phyloP scores from a whole-genome alignment of 2,888 invertebrate genomes.

The Apocheima hispidaria region DNA sequence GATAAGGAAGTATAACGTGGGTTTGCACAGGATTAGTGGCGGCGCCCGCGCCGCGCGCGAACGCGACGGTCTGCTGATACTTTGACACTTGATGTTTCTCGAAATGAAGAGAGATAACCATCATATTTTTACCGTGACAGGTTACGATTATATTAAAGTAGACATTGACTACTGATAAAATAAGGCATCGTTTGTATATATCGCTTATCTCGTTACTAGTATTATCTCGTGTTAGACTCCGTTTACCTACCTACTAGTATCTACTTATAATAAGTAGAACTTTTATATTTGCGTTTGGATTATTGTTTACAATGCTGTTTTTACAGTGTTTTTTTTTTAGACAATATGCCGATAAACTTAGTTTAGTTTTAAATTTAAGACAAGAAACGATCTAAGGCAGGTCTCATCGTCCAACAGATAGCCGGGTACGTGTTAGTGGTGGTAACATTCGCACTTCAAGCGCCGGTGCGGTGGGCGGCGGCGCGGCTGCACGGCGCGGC shows the following conservation, averaged over 20 bases:
- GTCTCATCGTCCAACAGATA: constrained; percentile 75
- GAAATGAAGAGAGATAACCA: too few species aligned
- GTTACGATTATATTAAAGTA: neutral
- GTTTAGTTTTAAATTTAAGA: neutral
- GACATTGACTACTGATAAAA: constrained; percentile 1
- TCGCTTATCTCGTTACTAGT: too few species aligned
- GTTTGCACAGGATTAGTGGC: constrained; percentile 56
- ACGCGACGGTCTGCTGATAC: neutral
- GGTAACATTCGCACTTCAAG: constrained; percentile 91
- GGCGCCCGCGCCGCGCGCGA: constrained; percentile 49
- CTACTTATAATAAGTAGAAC: neutral
- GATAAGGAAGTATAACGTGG: constrained; percentile 49
- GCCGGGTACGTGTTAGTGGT: constrained; percentile 91
- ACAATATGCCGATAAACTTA: too few species aligned
- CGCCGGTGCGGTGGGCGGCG: constrained; percentile 90
- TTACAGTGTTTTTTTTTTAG: too few species aligned
- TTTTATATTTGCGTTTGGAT: neutral
- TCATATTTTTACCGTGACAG: neutral
- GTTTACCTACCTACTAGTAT: too few species aligned
- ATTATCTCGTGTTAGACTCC: too few species aligned
- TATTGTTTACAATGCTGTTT: neutral
- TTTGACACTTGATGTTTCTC: constrained; percentile 1
- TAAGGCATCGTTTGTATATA: constrained; percentile 10
- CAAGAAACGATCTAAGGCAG: neutral
- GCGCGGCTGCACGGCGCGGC: constrained; percentile 88